Base-by-base conservation (phyloP, 1,140 invertebrate genomes). In the Drosophila oshimai region DNA sequence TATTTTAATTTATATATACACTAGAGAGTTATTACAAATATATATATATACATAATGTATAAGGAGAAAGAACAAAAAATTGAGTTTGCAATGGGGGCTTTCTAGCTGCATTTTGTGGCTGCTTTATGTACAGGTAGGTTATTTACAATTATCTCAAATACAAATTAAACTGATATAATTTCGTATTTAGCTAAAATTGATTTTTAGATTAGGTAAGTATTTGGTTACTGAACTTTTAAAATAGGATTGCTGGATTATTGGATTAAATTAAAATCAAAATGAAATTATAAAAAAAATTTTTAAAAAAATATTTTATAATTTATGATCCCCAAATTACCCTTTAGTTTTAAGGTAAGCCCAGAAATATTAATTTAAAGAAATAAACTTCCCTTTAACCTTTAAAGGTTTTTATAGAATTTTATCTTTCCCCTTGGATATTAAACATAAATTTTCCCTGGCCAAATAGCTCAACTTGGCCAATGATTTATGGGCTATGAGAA, bases 1-100 rank as follows among this genome's bases (percentile, higher is more conserved):
- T 86, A 86, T 86, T 86, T 86, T 86, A 86, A 86, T 86, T 86
- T 86, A 86, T 86, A 86, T 86, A 86, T 86, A 86, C 80, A 86
- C 80, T 86, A 86, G 80, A 84, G 80, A 84, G 80, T 84, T 84
- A 84, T 84, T 84, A 84, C 71, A 84, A 84, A 84, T 83, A 84
- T 86, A 84, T 84, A 81, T 81, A 73, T 73, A 73, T 55, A 84
- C 84, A 79, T 84, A 84, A 86, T 84, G 76, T 80, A 86, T 84
- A 84, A 84, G 80, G 64, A 70, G 54, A 83, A 86, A 69, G 60
- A 78, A 69, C 36, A 65, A 34, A 42, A 17, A 3, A 1, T 2
- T 15, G 18, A 9, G n/a, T 53, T 72, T 47, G 15, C 24, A 31
- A 6, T 36, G 22, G 24, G 28, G 10, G 9, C n/a, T n/a, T n/a